phyloP scores from a whole-genome alignment of 1,140 invertebrate genomes.

The Mylabris phalerata region DNA sequence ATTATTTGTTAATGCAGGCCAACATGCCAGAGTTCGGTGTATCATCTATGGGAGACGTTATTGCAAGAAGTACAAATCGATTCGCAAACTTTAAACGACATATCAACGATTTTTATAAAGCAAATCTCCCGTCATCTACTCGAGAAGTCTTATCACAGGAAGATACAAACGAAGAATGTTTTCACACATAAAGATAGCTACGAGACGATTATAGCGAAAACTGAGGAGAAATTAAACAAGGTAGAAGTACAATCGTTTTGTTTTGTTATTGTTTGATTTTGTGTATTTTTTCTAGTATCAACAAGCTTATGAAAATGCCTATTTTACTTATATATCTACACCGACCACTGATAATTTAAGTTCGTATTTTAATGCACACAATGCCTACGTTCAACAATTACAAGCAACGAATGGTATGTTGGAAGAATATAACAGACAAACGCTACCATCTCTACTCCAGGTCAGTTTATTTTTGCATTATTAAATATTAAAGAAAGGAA shows the following conservation, averaged over 20 bases:
- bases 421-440: conserved; percentile 61
- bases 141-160: conserved; percentile 85
- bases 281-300: conserved; percentile 56
- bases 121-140: conserved; percentile 81
- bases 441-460: conserved; percentile 71
- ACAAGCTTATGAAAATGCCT: conserved; percentile 79
- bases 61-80: conserved; percentile 90
- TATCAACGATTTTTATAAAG: conserved; percentile 73
- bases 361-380: conserved; percentile 85
- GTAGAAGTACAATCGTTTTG: conserved; percentile 44
- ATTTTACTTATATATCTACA: conserved; percentile 61
- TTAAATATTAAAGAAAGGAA: not conserved
- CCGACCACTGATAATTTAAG: conserved; percentile 62
- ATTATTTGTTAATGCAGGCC: conserved; percentile 50
- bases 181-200: conserved; percentile 87
- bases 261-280: not conserved
- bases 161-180: conserved; percentile 87
- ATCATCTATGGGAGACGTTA: conserved; percentile 86
- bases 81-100: conserved; percentile 81
- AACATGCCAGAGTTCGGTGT: conserved; percentile 71
- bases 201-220: conserved; percentile 81
- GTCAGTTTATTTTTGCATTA: conserved; percentile 43
- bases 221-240: conserved; percentile 82
- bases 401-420: conserved; percentile 87
- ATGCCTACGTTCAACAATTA: conserved; percentile 87